Evolutionary conservation across 1,140 invertebrate species (phyloP).

Genomic region (Phenacoccus solenopsis): DNA sequence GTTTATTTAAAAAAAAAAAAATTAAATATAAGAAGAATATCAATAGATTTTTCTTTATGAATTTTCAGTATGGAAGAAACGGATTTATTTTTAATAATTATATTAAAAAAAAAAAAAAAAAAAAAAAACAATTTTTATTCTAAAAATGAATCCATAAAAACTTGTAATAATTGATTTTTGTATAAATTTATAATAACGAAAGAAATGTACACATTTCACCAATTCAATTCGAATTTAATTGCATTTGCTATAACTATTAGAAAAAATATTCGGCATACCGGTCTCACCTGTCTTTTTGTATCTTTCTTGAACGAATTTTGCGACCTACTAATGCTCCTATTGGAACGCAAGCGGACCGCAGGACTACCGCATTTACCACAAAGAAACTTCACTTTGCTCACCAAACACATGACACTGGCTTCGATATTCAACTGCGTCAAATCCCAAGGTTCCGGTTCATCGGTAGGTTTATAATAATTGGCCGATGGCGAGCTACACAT

Average conservation of each 20-base stretch:
- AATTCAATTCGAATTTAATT: background rate
- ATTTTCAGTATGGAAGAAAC: too few species aligned
- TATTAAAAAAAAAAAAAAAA: too few species aligned
- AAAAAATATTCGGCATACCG: background rate
- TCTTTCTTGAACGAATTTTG: slow-evolving; percentile 24
- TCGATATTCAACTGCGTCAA: slow-evolving; percentile 79
- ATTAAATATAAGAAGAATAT: too few species aligned
- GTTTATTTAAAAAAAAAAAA: too few species aligned
- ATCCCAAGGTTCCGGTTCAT: slow-evolving; percentile 78
- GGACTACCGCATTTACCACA: slow-evolving; percentile 58
- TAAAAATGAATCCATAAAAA: too few species aligned
- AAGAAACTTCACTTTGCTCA: slow-evolving; percentile 63
- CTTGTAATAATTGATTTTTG: background rate
- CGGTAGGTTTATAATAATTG: slow-evolving; percentile 67
- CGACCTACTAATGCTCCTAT: slow-evolving; percentile 34
- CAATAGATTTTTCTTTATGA: too few species aligned
- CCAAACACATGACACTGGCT: slow-evolving; percentile 74
- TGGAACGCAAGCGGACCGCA: slow-evolving; percentile 42
- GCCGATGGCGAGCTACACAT: slow-evolving; percentile 65
- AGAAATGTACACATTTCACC: background rate
- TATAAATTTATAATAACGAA: too few species aligned
- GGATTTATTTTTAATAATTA: too few species aligned
- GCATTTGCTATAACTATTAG: too few species aligned
- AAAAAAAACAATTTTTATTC: too few species aligned
- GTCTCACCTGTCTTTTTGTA: background rate